Base-by-base conservation (phyloP, 2,888 invertebrate genomes). In the Rutpela maculata region DNA sequence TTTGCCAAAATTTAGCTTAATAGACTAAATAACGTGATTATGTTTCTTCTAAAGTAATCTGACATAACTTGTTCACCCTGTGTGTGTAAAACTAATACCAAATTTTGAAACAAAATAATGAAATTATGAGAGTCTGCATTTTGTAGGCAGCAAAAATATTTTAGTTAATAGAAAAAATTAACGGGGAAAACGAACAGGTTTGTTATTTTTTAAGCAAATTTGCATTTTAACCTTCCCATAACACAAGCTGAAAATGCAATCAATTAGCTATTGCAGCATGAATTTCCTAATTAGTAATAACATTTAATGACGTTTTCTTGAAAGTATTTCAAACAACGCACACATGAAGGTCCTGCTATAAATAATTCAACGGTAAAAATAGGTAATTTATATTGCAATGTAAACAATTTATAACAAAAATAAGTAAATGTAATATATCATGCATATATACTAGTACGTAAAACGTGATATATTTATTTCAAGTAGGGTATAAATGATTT, bases 231-330 rank as follows among this genome's bases (percentile, higher is more conserved):
- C 50, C n/a, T 50, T n/a, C 50, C 15, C 50, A 50, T 50, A 50
- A 6, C 5, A 12, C 50, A 50, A 50, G 50, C 6, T n/a, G 50
- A n/a, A 15, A 50, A 50, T 50, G 12, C n/a, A 50, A n/a, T 50
- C 50, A 50, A 50, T 50, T 50, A 50, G 50, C n/a, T n/a, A 50
- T 50, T 50, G 6, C 50, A 50, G 50, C 50, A 50, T 50, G 50
- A 50, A 50, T n/a, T 50, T 50, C 50, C 50, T 50, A 50, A 50
- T 50, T 50, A n/a, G n/a, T 50, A 50, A 50, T n/a, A 50, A 50
- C 5, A 50, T 50, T 50, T 50, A n/a, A 50, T 6, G 50, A 50
- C n/a, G 5, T n/a, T 50, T 50, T 50, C n/a, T 50, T 50, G 15
- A n/a, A 43, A 15, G 43, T 50, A 50, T 50, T n/a, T 50, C 15